Conservation (phyloP, 2,113 vertebrate species). For the Marmota monax region DNA sequence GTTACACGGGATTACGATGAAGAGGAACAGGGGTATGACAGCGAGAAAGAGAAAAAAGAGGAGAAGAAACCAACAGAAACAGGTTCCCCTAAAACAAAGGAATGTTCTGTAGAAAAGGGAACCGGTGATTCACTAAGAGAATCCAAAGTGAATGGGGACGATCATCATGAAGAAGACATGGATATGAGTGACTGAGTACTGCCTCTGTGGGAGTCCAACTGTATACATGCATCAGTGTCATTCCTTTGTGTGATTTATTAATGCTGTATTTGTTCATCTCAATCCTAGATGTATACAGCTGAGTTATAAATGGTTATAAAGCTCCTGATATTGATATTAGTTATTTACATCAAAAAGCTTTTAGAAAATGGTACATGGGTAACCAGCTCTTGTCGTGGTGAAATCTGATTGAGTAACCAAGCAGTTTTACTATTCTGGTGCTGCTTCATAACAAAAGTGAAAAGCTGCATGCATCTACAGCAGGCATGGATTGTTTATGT, state of each 20-base stretch:
- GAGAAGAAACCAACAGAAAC: conserved; percentile 90
- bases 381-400: conserved; percentile 76
- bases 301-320: conserved; percentile 83
- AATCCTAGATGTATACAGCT: conserved; percentile 88
- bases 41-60: conserved; percentile 94
- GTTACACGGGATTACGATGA: conserved; percentile 99
- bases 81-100: conserved; percentile 90
- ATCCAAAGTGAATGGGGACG: conserved; percentile 96
- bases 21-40: conserved; percentile 98
- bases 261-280: conserved; percentile 90
- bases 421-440: conserved; percentile 79
- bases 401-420: conserved; percentile 70
- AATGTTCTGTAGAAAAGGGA: conserved; percentile 86
- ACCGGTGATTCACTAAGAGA: conserved; percentile 88
- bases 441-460: conserved; percentile 78
- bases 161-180: conserved; percentile 99
- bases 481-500: conserved; percentile 87
- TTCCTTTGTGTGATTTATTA: conserved; percentile 87
- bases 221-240: conserved; percentile 82
- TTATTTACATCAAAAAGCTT: conserved; percentile 82
- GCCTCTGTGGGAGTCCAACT: conserved; percentile 49
- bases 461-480: conserved; percentile 86
- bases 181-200: conserved; percentile 96
- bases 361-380: conserved; percentile 74
- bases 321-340: conserved; percentile 82